Conservation (phyloP, 2,113 vertebrate species). For the Serilophus lunatus region DNA sequence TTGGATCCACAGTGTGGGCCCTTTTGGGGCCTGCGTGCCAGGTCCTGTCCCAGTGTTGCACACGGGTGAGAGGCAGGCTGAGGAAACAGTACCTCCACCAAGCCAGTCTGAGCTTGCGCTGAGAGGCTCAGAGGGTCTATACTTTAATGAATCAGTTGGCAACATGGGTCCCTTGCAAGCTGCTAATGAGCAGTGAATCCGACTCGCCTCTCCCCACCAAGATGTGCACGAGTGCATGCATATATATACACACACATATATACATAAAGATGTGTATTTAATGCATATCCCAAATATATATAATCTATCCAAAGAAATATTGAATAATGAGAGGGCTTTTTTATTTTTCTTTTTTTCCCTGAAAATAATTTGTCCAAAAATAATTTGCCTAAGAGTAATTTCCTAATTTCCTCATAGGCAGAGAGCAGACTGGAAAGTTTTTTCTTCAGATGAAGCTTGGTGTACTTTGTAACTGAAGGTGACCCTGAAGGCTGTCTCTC, state of each 20-base stretch:
- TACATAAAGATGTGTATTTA: neutral
- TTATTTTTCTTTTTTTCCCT: neutral
- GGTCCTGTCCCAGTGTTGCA: neutral
- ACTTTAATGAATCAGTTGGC: accelerated
- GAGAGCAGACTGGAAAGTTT: neutral
- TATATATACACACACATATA: neutral
- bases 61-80: accelerated
- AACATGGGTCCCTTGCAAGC: accelerated
- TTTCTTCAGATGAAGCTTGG: neutral
- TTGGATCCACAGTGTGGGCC: accelerated
- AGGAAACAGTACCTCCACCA: neutral
- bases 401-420: neutral
- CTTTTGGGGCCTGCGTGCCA: accelerated
- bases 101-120: neutral
- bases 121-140: neutral
- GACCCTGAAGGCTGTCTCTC: neutral
- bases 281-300: neutral
- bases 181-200: too few species aligned
- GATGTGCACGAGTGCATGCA: accelerated
- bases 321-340: neutral
- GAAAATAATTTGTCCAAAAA: neutral
- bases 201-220: neutral
- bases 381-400: neutral
- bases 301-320: neutral
- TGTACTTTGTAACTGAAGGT: neutral